Evolutionary conservation across 2,888 invertebrate genomes (phyloP).

Genomic region (Scaptomyza caliginosa): DNA sequence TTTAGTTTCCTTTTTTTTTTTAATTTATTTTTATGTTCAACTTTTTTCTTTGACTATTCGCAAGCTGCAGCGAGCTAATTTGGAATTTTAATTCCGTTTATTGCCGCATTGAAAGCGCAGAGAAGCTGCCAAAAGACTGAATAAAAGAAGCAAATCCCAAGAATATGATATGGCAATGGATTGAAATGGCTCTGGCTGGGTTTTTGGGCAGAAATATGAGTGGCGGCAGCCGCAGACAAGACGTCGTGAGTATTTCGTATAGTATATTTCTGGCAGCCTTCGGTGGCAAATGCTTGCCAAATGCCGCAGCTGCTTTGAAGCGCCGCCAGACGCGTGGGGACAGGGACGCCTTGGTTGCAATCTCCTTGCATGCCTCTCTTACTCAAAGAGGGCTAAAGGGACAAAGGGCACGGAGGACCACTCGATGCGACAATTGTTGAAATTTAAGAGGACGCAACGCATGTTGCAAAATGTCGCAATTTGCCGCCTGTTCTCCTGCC

Average conservation of each 20-base stretch:
- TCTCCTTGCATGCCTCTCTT: neutral
- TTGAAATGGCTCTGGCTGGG: slow-evolving; percentile 4
- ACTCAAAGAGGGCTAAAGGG: slow-evolving; percentile 16
- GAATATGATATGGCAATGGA: slow-evolving; percentile 23
- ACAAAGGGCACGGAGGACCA: slow-evolving; percentile 14
- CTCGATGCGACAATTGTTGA: slow-evolving; percentile 65
- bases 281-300: slow-evolving; percentile 48
- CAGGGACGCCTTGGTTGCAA: neutral
- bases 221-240: slow-evolving; percentile 57
- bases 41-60: slow-evolving; percentile 15
- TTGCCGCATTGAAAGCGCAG: slow-evolving; percentile 70
- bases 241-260: slow-evolving; percentile 28
- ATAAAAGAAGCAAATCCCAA: slow-evolving; percentile 1
- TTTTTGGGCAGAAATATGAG: slow-evolving; percentile 41
- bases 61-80: slow-evolving; percentile 73
- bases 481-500: slow-evolving; percentile 51
- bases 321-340: slow-evolving; percentile 31
- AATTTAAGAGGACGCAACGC: slow-evolving; percentile 74
- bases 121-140: slow-evolving; percentile 54
- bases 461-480: slow-evolving; percentile 77
- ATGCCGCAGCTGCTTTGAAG: slow-evolving; percentile 68
- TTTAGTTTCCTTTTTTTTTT: neutral
- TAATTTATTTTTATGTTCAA: slow-evolving; percentile 2
- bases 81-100: slow-evolving; percentile 71
- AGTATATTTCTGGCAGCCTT: slow-evolving; percentile 36